phyloP scores from a whole-genome alignment of 35 echinoderm and acorn worm species.

The Acanthaster planci region DNA sequence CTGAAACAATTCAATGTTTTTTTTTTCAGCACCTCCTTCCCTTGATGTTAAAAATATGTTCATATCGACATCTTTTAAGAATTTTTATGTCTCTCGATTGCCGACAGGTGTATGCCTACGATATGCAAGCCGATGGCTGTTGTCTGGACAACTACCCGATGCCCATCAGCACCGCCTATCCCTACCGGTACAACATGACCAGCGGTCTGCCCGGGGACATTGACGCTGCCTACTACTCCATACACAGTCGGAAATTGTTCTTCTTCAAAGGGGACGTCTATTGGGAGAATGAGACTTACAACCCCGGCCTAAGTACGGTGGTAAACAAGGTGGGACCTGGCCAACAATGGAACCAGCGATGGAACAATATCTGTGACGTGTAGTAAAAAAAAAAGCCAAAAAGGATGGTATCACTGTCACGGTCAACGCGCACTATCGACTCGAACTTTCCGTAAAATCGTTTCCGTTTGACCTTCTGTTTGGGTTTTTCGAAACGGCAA shows the following conservation, averaged over 20 bases:
- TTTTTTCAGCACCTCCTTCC: neutral
- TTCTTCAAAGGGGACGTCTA: constrained; percentile 87
- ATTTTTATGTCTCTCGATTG: neutral
- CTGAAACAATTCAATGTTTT: too few species aligned
- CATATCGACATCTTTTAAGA: neutral
- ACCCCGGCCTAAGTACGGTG: constrained; percentile 22
- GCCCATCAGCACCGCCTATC: constrained; percentile 55
- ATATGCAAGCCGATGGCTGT: constrained; percentile 58
- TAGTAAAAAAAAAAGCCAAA: neutral
- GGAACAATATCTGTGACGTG: constrained; percentile 92
- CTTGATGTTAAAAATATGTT: neutral
- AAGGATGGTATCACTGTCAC: too few species aligned
- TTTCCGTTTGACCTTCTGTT: too few species aligned
- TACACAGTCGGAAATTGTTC: constrained; percentile 62
- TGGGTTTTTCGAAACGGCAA: too few species aligned
- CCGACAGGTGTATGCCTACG: constrained; percentile 91
- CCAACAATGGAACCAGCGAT: constrained; percentile 64
- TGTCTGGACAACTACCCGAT: constrained; percentile 62
- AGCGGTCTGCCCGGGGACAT: constrained; percentile 61
- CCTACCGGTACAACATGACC: neutral
- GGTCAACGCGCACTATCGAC: too few species aligned
- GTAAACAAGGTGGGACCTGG: constrained; percentile 45
- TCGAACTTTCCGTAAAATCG: too few species aligned
- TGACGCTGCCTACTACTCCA: constrained; percentile 83
- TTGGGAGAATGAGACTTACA: constrained; percentile 69